Percentiles rank a stretch among this genome's conserved stretches.
Conservation (phyloP, 1,140 invertebrate species). For the Drosophila pseudoananassae region DNA sequence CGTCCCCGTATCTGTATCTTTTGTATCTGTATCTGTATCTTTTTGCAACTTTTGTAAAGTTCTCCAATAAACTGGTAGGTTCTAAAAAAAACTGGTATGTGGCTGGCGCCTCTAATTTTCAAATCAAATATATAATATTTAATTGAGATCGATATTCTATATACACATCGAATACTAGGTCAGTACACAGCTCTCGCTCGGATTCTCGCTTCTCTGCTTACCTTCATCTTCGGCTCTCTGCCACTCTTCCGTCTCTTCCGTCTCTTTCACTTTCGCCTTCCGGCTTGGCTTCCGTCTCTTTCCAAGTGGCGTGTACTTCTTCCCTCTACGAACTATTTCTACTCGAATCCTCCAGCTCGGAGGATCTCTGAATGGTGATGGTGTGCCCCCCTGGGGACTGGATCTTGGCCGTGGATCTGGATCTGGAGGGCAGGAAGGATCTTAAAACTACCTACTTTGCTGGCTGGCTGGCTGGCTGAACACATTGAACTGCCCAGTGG, state of each 20-base stretch:
- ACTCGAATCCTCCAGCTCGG: background rate
- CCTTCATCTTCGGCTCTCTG: background rate
- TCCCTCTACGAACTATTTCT: conserved; percentile 41
- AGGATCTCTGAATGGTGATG: too few relatives aligned
- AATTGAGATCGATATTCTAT: conserved; percentile 45
- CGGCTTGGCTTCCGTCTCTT: background rate
- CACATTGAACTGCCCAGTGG: conserved; percentile 15
- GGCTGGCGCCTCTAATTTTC: background rate
- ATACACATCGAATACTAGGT: conserved; percentile 28
- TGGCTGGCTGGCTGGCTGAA: conserved; percentile 11
- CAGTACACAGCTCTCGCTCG: conserved; percentile 12
- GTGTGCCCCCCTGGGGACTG: too few relatives aligned
- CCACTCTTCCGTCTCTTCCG: background rate
- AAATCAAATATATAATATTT: conserved; percentile 55
- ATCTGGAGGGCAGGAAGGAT: conserved; percentile 5
- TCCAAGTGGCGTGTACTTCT: conserved; percentile 28
- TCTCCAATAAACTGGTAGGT: conserved; percentile 20
- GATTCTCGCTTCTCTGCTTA: conserved; percentile 7
- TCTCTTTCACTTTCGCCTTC: conserved; percentile 4
- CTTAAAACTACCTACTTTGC: conserved; percentile 25
- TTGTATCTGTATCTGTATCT: too few relatives aligned
- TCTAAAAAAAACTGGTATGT: conserved; percentile 24
- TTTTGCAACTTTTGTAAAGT: too few relatives aligned
- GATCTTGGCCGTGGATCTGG: background rate
- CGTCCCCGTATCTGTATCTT: background rate